phyloP scores from a whole-genome alignment of 2,797 vertebrate species.

The Cryptoprocta ferox region DNA sequence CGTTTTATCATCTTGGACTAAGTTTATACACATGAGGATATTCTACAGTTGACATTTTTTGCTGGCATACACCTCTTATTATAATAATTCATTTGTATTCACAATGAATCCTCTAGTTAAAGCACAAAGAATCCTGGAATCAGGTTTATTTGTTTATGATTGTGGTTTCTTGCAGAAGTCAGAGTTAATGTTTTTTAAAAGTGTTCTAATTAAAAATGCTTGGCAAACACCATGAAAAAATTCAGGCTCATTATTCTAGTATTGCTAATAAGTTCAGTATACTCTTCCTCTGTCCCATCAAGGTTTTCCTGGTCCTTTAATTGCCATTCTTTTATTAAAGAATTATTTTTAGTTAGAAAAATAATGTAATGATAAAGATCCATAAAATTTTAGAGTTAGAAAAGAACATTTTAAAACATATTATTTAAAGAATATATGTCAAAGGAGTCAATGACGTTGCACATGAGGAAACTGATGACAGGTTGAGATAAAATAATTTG shows the following conservation, averaged over 20 bases:
- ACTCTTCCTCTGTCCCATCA: neutral
- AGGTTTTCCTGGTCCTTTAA: neutral
- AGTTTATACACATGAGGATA: neutral
- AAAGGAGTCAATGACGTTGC: constrained; percentile 2
- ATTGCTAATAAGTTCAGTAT: neutral
- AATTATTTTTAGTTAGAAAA: neutral
- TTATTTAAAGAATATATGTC: neutral
- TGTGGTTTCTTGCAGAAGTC: constrained; percentile 11
- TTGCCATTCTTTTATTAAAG: constrained; percentile 20
- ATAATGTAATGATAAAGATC: neutral
- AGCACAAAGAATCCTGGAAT: constrained; percentile 48
- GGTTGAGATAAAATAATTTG: neutral
- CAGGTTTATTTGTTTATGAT: neutral
- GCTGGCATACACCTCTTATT: neutral
- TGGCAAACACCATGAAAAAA: constrained; percentile 15
- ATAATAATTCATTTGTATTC: constrained; percentile 17
- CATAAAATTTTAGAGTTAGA: constrained; percentile 22
- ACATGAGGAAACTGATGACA: neutral
- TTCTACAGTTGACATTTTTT: neutral
- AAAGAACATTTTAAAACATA: neutral
- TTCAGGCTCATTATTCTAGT: neutral
- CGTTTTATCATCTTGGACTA: constrained; percentile 12
- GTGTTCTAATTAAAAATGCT: constrained; percentile 33
- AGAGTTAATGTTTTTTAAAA: neutral
- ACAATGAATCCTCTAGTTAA: constrained; percentile 43